Conservation (phyloP, 2,888 invertebrate genomes). For the Rosalia funebris region DNA sequence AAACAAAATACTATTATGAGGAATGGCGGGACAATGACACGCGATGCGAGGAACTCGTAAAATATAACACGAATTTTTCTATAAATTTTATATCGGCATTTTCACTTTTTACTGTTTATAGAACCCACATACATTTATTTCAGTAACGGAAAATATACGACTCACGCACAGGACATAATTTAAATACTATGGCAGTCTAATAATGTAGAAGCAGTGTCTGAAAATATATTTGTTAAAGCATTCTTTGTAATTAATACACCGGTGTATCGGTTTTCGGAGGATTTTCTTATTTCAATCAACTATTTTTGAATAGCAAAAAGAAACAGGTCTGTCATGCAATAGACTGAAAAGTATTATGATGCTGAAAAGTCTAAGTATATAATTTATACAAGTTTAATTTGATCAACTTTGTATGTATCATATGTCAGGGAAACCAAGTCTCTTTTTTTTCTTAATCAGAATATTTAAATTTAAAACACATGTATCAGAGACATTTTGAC, state of each 20-base stretch:
- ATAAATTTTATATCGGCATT: slow-evolving; percentile 26
- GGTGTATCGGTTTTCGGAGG: too few relatives aligned
- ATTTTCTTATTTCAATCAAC: too few relatives aligned
- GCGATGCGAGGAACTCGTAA: not conserved
- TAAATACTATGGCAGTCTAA: slow-evolving; percentile 2
- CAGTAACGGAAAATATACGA: not conserved
- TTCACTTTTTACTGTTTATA: slow-evolving; percentile 20
- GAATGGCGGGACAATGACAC: not conserved
- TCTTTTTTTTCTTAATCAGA: too few relatives aligned
- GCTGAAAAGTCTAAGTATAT: too few relatives aligned
- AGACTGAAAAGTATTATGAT: too few relatives aligned
- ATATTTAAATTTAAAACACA: too few relatives aligned
- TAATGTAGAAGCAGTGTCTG: not conserved
- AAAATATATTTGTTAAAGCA: not conserved
- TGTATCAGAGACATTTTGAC: too few relatives aligned
- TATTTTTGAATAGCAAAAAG: too few relatives aligned
- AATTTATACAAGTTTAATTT: too few relatives aligned
- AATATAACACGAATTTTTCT: slow-evolving; percentile 6
- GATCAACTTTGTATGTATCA: too few relatives aligned
- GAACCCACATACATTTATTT: not conserved
- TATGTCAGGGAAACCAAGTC: too few relatives aligned
- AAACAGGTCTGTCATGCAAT: too few relatives aligned
- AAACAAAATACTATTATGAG: slow-evolving; percentile 11
- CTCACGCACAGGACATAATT: slow-evolving; percentile 7
- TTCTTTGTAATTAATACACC: not conserved